These are phyloP conservation scores for Pyrocoelia pectoralis DNA, from an alignment of 2,888 invertebrate genomes.

Conservation along the genomic window DNA sequence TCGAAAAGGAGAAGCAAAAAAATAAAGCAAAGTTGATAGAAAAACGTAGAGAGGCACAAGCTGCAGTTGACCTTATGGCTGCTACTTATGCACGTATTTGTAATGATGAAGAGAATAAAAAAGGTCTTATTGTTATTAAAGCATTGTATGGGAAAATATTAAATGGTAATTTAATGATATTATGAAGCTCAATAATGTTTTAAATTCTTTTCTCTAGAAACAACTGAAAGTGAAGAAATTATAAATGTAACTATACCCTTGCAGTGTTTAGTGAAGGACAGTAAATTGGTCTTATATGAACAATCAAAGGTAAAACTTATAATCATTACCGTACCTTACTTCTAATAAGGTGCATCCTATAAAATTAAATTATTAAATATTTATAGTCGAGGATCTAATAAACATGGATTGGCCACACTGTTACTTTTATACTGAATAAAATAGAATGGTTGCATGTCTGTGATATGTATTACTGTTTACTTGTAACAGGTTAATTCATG, in stretches of 20 bases:
- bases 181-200: not conserved
- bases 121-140: conserved; percentile 85
- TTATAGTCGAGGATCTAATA: too few relatives aligned
- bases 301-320: conserved; percentile 78
- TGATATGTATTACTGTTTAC: too few relatives aligned
- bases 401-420: too few relatives aligned
- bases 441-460: too few relatives aligned
- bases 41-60: conserved; percentile 83
- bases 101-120: conserved; percentile 80
- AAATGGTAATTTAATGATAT: conserved; percentile 41
- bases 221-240: conserved; percentile 61
- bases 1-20: conserved; percentile 82
- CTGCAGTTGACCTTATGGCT: conserved; percentile 89
- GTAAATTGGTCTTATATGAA: conserved; percentile 84
- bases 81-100: conserved; percentile 86
- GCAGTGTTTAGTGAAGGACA: conserved; percentile 92
- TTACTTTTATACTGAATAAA: too few relatives aligned
- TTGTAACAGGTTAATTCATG: too few relatives aligned
- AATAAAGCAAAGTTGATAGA: conserved; percentile 81
- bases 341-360: too few relatives aligned
- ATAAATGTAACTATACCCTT: conserved; percentile 95
- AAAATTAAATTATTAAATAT: too few relatives aligned
- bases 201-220: conserved; percentile 31
- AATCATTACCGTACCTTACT: too few relatives aligned
- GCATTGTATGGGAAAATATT: conserved; percentile 82